phyloP scores from a whole-genome alignment of 37 sponge, comb jelly and placozoan species.

The Geodia barretti region DNA sequence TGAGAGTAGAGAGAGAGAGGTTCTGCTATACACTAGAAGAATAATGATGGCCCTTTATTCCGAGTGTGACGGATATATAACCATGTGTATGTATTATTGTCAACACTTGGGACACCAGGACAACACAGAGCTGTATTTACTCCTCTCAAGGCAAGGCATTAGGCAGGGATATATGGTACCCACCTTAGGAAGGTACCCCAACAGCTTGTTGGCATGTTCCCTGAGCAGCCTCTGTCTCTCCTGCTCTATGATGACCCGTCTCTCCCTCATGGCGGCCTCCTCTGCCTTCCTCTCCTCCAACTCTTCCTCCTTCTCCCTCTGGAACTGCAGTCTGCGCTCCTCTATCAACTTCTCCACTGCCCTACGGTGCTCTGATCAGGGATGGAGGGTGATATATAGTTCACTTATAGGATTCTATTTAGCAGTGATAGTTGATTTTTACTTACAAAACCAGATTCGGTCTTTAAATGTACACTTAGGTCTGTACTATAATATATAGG shows the following conservation, averaged over 20 bases:
- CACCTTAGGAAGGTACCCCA: constrained; percentile 95
- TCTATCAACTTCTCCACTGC: constrained; percentile 94
- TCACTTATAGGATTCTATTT: too few species aligned
- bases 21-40: too few species aligned
- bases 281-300: constrained; percentile 75
- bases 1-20: too few species aligned
- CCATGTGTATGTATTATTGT: background rate
- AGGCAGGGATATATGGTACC: background rate
- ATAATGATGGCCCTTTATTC: too few species aligned
- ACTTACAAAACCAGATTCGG: too few species aligned
- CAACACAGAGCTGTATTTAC: background rate
- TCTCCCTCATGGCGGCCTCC: constrained; percentile 52
- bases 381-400: too few species aligned
- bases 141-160: background rate
- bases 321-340: constrained; percentile 75
- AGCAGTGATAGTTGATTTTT: too few species aligned
- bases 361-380: constrained; percentile 77
- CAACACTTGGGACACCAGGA: background rate
- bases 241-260: constrained; percentile 87
- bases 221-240: constrained; percentile 91
- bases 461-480: too few species aligned
- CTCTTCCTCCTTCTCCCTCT: constrained; percentile 85
- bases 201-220: constrained; percentile 91
- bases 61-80: too few species aligned
- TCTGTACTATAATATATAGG: too few species aligned